phyloP scores from a whole-genome alignment of 2,113 vertebrate species.

The Notothenia coriiceps region DNA sequence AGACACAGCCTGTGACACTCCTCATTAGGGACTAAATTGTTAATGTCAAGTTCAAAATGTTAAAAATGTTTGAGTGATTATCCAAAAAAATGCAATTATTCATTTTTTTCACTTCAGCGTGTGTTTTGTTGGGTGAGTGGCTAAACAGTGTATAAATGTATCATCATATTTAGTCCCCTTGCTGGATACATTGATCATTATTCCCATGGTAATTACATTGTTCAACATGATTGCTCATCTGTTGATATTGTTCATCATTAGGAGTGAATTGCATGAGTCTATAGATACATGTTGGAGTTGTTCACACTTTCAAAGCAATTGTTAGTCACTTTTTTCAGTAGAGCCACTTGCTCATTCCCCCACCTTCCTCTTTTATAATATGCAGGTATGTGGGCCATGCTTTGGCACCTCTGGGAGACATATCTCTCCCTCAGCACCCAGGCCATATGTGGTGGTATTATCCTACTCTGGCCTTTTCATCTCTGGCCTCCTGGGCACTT shows the following conservation, averaged over 20 bases:
- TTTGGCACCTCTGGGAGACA: conserved; percentile 24
- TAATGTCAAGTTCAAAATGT: conserved; percentile 50
- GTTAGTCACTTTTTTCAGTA: neutral
- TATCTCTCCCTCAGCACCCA: conserved; percentile 15
- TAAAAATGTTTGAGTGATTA: neutral
- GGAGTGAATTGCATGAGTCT: neutral
- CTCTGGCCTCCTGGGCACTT: conserved; percentile 29
- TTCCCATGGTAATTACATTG: conserved; percentile 20
- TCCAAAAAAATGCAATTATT: neutral
- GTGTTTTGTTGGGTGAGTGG: neutral
- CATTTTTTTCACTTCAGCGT: neutral
- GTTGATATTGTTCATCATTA: neutral
- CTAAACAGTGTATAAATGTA: neutral
- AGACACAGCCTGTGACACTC: conserved; percentile 24
- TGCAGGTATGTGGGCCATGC: conserved; percentile 22
- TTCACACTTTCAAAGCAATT: neutral
- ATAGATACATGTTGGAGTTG: neutral
- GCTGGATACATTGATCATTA: conserved; percentile 20
- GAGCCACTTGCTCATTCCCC: neutral
- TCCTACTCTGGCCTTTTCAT: conserved; percentile 50
- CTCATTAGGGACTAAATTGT: conserved; percentile 37
- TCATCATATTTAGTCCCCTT: neutral
- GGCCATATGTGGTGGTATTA: conserved; percentile 30
- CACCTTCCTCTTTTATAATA: neutral
- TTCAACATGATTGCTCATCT: conserved; percentile 23